Conservation (phyloP, 2,797 vertebrate genomes). For the Gambusia yucatana region DNA sequence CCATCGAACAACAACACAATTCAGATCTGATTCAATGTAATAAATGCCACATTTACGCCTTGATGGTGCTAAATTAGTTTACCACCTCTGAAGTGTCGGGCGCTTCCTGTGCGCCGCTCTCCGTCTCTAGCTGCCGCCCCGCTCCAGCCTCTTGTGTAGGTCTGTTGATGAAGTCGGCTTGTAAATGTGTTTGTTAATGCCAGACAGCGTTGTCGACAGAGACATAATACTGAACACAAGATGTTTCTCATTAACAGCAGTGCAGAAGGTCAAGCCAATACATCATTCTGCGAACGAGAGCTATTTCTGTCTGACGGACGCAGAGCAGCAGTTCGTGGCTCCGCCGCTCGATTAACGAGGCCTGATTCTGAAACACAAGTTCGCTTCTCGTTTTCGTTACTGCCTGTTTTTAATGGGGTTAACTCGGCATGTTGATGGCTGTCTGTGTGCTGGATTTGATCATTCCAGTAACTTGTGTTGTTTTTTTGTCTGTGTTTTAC, state of each 20-base stretch:
- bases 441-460: neutral
- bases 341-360: neutral
- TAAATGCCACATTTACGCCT: neutral
- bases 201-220: neutral
- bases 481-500: conserved; percentile 46
- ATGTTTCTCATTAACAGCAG: conserved; percentile 12
- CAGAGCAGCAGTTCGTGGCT: neutral
- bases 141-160: neutral
- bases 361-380: neutral
- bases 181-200: neutral
- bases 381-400: neutral
- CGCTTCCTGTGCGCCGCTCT: neutral
- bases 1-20: neutral
- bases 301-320: neutral
- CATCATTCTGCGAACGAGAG: conserved; percentile 1
- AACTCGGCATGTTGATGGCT: neutral
- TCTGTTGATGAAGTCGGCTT: neutral
- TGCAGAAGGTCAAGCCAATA: neutral
- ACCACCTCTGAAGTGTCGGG: neutral
- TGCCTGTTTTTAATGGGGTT: neutral
- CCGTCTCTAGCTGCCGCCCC: neutral
- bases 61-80: conserved; percentile 5
- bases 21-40: neutral
- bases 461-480: conserved; percentile 7
- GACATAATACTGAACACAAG: neutral